These are phyloP conservation scores for Phoebastria nigripes DNA, from an alignment of 2,797 vertebrate genomes.

Conservation along the genomic window DNA sequence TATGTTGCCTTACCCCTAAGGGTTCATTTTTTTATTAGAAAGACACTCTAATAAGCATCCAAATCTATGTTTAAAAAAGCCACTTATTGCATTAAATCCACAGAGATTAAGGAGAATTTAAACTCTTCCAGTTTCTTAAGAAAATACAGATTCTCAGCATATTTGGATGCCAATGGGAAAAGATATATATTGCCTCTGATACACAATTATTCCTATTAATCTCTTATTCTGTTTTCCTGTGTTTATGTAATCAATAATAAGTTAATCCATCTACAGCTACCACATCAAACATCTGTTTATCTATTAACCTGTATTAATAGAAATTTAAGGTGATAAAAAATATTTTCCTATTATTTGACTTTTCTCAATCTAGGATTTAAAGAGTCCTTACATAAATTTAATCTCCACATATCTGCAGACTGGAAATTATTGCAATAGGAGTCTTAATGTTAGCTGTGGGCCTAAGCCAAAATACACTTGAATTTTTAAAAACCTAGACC, in stretches of 20 bases:
- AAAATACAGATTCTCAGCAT: neutral
- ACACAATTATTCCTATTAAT: neutral
- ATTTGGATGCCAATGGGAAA: neutral
- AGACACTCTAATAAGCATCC: neutral
- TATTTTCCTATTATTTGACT: neutral
- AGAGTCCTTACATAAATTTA: neutral
- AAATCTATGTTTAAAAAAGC: neutral
- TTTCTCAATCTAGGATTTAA: neutral
- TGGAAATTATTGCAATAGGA: neutral
- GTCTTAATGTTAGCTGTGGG: neutral
- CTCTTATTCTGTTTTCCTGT: neutral
- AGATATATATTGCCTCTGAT: neutral
- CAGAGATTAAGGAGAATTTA: neutral
- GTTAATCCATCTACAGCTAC: neutral
- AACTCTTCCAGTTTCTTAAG: neutral
- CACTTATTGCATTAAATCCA: neutral
- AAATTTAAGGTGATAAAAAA: neutral
- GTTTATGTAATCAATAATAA: neutral
- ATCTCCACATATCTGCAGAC: neutral
- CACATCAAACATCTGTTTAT: neutral
- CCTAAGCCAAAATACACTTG: neutral
- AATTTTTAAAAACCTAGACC: neutral
- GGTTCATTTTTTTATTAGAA: neutral
- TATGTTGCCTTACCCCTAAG: neutral
- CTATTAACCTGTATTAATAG: neutral